Percentiles rank a stretch among this genome's conserved stretches.
Conservation (phyloP, 2,113 vertebrate species). For the Lophura nycthemera region DNA sequence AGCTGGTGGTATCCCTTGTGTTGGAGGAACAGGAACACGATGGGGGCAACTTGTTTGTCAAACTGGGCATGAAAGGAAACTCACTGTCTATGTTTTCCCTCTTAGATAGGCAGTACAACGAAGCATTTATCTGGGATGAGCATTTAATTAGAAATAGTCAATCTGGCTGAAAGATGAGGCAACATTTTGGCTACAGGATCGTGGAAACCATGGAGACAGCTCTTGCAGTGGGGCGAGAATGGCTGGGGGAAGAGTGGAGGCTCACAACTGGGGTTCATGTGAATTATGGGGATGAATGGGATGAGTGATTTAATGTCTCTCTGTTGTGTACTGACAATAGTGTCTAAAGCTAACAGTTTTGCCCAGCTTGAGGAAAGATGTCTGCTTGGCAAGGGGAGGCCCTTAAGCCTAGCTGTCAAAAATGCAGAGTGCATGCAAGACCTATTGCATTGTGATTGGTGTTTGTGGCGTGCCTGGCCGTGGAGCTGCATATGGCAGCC, state of each 20-base stretch:
- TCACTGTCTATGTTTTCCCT: not conserved
- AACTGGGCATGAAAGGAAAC: slow-evolving; percentile 8
- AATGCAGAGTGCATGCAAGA: not conserved
- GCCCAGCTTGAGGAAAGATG: not conserved
- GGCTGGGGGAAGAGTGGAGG: not conserved
- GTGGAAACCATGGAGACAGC: slow-evolving; percentile 34
- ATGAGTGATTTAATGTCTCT: not conserved
- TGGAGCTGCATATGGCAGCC: rapidly evolving
- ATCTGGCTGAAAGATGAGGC: not conserved
- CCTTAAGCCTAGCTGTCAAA: not conserved
- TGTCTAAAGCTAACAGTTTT: not conserved
- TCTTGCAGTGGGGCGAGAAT: rapidly evolving
- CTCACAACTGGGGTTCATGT: not conserved
- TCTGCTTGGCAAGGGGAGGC: not conserved
- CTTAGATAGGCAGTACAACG: not conserved
- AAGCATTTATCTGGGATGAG: not conserved
- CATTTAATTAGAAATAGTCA: slow-evolving; percentile 26
- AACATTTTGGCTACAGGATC: not conserved
- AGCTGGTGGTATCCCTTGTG: not conserved
- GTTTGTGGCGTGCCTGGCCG: not conserved
- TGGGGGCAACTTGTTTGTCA: not conserved
- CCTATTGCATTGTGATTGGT: rapidly evolving
- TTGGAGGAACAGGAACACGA: not conserved
- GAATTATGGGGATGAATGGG: not conserved
- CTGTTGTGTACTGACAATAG: not conserved